Evolutionary conservation across 2,888 invertebrate genomes (phyloP).

Genomic region (Drosophila multiciliata): DNA sequence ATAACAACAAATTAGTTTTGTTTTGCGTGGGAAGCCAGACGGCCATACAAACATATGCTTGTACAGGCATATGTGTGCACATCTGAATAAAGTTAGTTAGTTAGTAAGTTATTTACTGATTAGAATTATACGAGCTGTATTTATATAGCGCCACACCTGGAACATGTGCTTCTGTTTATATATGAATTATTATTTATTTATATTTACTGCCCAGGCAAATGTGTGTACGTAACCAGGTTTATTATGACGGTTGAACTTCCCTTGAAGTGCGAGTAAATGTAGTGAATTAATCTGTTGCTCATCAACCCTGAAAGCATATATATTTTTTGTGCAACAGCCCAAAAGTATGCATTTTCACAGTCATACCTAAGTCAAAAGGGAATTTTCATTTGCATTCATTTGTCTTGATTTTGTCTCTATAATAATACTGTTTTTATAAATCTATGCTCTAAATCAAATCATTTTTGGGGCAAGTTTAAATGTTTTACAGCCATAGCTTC

Average conservation of each 20-base stretch:
- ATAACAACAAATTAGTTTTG: constrained; percentile 10
- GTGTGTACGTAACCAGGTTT: not conserved
- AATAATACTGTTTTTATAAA: not conserved
- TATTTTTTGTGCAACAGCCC: not conserved
- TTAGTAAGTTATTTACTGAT: constrained; percentile 35
- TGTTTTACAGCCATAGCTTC: not conserved
- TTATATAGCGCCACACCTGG: constrained; percentile 34
- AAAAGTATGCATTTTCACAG: constrained; percentile 21
- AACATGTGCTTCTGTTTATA: not conserved
- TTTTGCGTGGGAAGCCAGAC: constrained; percentile 32
- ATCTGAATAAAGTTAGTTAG: not conserved
- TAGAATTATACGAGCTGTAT: constrained; percentile 37
- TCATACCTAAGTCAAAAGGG: not conserved
- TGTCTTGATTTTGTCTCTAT: not conserved
- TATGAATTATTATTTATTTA: not conserved
- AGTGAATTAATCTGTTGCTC: not conserved
- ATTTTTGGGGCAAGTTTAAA: too few species aligned
- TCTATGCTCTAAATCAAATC: not conserved
- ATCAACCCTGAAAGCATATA: not conserved
- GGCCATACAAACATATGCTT: constrained; percentile 29
- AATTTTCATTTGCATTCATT: not conserved
- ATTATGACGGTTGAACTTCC: not conserved
- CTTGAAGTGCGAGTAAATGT: not conserved
- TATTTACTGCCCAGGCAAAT: not conserved
- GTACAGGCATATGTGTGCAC: not conserved